Evolutionary conservation across 1,140 invertebrate species (phyloP).

Genomic region (Drosophila melanogaster): DNA sequence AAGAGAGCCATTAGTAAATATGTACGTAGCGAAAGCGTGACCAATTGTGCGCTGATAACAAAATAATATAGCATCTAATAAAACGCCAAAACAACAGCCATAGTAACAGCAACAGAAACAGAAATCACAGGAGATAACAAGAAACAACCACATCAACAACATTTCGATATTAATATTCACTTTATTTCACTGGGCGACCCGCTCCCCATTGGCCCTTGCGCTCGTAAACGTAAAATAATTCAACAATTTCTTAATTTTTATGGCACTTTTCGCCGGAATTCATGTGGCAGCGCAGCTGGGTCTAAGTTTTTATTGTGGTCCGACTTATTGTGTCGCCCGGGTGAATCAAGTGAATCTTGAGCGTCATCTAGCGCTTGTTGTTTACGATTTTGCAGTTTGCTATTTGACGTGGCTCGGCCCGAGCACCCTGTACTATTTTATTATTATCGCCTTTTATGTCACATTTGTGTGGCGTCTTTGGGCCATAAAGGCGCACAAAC

Average conservation of each 20-base stretch:
- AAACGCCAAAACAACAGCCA: conserved; percentile 29
- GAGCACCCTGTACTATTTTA: conserved; percentile 71
- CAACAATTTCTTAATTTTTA: conserved; percentile 82
- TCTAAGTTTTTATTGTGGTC: conserved; percentile 47
- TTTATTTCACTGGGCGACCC: conserved; percentile 5
- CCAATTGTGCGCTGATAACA: conserved; percentile 69
- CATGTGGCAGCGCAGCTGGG: conserved; percentile 34
- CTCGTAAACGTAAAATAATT: conserved; percentile 76
- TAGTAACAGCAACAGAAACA: conserved; percentile 17
- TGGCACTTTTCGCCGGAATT: conserved; percentile 65
- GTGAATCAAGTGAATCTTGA: conserved; percentile 66
- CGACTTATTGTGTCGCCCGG: conserved; percentile 23
- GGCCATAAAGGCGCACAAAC: conserved; percentile 81
- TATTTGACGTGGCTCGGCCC: conserved; percentile 50
- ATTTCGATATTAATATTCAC: conserved; percentile 68
- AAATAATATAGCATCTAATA: conserved; percentile 49
- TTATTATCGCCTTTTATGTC: conserved; percentile 82
- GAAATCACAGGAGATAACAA: not conserved
- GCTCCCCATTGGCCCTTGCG: conserved; percentile 3
- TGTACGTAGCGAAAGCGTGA: conserved; percentile 71
- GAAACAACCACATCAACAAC: conserved; percentile 2
- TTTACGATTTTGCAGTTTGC: conserved; percentile 82
- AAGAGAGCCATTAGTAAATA: conserved; percentile 66
- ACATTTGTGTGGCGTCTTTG: conserved; percentile 81
- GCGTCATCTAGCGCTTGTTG: conserved; percentile 74